Evolutionary conservation across 2,797 vertebrate genomes (phyloP).

Genomic region (Arctocebus calabarensis): DNA sequence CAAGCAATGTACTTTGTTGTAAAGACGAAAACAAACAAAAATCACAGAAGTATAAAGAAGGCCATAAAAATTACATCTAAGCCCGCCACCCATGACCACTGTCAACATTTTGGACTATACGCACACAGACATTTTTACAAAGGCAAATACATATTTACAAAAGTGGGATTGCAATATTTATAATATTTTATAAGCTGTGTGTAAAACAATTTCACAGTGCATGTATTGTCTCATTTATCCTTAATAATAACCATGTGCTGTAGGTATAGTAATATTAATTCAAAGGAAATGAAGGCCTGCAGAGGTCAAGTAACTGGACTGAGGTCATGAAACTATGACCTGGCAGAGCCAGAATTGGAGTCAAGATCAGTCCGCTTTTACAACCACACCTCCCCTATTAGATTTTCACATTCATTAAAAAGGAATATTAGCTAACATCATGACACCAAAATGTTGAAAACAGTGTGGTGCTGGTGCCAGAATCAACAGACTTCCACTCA

Average conservation of each 20-base stretch:
- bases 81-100: not conserved
- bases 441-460: not conserved
- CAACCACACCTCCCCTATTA: not conserved
- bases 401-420: not conserved
- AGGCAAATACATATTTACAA: not conserved
- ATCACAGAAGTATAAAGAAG: not conserved
- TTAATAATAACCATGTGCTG: not conserved
- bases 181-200: not conserved
- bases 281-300: not conserved
- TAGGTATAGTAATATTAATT: constrained; percentile 2
- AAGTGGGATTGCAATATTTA: not conserved
- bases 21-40: constrained; percentile 37
- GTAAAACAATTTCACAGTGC: not conserved
- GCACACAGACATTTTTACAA: not conserved
- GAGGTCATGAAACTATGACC: not conserved
- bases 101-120: constrained; percentile 6
- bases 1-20: not conserved
- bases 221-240: not conserved
- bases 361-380: not conserved
- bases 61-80: constrained; percentile 42
- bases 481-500: not conserved
- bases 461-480: not conserved
- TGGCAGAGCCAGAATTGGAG: constrained; percentile 34
- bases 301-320: not conserved
- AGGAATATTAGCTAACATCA: not conserved